These are phyloP conservation scores for Willowsia nigromaculata DNA, from an alignment of 2,888 invertebrate species.

Conservation along the genomic window DNA sequence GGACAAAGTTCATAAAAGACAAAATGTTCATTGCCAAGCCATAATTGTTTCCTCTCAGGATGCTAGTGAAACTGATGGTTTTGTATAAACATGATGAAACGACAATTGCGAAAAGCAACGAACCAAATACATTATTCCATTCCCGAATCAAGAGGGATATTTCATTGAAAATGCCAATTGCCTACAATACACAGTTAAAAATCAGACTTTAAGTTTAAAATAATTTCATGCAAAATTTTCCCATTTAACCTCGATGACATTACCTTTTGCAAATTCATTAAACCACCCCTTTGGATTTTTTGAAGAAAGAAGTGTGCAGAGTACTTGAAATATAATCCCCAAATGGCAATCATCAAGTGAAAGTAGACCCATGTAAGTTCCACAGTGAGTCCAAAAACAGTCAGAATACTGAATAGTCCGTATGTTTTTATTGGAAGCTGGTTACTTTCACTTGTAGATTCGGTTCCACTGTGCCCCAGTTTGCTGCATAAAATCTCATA, in stretches of 20 bases:
- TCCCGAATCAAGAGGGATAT: background rate
- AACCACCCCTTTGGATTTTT: background rate
- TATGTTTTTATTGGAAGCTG: background rate
- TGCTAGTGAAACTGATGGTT: constrained; percentile 12
- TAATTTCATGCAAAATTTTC: background rate
- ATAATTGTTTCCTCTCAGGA: background rate
- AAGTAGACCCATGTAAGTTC: constrained; percentile 5
- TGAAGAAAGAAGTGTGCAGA: background rate
- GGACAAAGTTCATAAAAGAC: background rate
- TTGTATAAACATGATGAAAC: background rate
- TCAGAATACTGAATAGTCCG: background rate
- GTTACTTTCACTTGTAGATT: background rate
- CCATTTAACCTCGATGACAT: no score
- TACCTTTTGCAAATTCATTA: background rate
- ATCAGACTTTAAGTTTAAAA: no score
- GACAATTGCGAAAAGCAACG: background rate
- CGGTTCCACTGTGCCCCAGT: background rate
- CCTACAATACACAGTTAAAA: background rate
- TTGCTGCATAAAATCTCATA: background rate
- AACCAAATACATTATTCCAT: background rate
- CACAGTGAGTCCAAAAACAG: background rate
- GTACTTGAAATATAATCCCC: constrained; percentile 16
- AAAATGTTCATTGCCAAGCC: background rate
- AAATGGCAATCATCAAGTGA: background rate
- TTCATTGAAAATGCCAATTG: background rate